These are phyloP conservation scores for Charanyca ferruginea DNA, from an alignment of 2,888 invertebrate genomes.

Conservation along the genomic window DNA sequence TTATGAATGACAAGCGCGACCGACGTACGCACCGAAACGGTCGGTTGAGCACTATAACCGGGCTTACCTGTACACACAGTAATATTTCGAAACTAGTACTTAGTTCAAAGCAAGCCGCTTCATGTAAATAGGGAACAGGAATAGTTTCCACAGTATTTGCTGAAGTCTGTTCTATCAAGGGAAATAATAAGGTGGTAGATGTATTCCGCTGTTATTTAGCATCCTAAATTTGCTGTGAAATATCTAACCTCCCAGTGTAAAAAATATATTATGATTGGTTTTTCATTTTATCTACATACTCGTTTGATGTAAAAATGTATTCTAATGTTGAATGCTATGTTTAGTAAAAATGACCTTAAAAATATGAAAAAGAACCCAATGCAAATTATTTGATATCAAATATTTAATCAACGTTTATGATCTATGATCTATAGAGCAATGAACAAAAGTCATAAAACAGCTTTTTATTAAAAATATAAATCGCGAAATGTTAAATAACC, in stretches of 20 bases:
- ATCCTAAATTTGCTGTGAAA: background rate
- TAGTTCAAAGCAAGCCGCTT: background rate
- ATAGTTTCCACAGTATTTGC: constrained; percentile 17
- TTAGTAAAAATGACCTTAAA: too few relatives aligned
- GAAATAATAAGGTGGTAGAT: constrained; percentile 3
- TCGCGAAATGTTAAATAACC: background rate
- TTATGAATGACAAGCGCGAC: too few relatives aligned
- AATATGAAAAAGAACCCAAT: too few relatives aligned
- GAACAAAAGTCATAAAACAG: constrained; percentile 11
- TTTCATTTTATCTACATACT: too few relatives aligned
- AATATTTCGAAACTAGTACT: constrained; percentile 20
- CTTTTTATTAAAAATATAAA: constrained; percentile 5
- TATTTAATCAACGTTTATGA: constrained; percentile 18
- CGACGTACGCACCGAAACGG: too few relatives aligned
- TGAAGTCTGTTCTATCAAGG: constrained; percentile 15
- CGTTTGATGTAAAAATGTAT: too few relatives aligned
- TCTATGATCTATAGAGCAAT: constrained; percentile 12
- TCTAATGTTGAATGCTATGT: too few relatives aligned
- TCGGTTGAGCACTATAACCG: too few relatives aligned
- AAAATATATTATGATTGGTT: too few relatives aligned
- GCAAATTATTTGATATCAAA: background rate
- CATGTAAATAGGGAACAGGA: constrained; percentile 4
- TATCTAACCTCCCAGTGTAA: constrained; percentile 4
- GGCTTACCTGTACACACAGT: background rate
- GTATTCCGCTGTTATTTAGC: constrained; percentile 9